phyloP scores from a whole-genome alignment of 2,888 invertebrate species.

The Phortica magna region DNA sequence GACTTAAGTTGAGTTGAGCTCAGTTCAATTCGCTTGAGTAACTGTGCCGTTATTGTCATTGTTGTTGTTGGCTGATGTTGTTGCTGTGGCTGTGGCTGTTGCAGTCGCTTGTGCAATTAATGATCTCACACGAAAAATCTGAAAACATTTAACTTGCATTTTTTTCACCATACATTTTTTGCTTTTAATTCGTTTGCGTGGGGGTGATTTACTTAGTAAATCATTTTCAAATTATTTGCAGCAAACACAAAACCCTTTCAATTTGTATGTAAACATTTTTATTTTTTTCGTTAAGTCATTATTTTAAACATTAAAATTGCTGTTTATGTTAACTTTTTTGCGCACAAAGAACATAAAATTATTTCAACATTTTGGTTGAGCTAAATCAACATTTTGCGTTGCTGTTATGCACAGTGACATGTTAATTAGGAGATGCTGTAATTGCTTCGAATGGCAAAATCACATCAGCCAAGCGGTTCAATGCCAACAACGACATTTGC shows the following conservation, averaged over 20 bases:
- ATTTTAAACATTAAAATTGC: too few species aligned
- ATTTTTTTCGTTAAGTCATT: not conserved
- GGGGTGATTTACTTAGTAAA: constrained; percentile 17
- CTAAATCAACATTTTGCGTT: too few species aligned
- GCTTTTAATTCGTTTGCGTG: constrained; percentile 23
- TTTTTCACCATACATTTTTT: not conserved
- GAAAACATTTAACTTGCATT: constrained; percentile 8
- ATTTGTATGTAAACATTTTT: not conserved
- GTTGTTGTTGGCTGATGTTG: not conserved
- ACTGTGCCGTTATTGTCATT: not conserved
- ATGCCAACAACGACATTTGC: constrained; percentile 20
- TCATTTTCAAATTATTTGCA: not conserved
- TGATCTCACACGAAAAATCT: constrained; percentile 31
- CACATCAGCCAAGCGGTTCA: not conserved
- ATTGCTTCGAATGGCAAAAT: not conserved
- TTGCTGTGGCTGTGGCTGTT: constrained; percentile 1
- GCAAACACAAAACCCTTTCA: not conserved
- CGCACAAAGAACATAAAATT: too few species aligned
- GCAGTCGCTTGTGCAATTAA: constrained; percentile 25
- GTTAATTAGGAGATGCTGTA: too few species aligned
- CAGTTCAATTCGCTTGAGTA: not conserved
- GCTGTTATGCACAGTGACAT: too few species aligned
- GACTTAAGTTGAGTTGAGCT: not conserved
- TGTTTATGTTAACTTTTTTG: too few species aligned
- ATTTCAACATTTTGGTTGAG: too few species aligned